Base-by-base conservation (phyloP, 2,797 vertebrate genomes). In the Triplophysa yarkandensis region DNA sequence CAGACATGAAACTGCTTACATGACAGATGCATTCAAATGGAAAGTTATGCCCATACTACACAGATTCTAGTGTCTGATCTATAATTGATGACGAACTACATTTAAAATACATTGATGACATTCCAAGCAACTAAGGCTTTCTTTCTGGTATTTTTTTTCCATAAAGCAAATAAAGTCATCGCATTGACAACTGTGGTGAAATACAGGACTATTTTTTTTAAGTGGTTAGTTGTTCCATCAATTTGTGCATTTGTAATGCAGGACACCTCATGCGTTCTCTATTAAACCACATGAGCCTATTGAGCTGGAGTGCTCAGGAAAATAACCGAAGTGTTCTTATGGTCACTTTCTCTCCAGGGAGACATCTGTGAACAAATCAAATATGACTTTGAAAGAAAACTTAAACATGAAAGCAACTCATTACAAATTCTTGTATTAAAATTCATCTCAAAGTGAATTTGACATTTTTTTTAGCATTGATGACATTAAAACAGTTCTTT, bases 261-360 rank as follows among this genome's bases (percentile, higher is more conserved):
- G 11, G 36, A 13, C 36, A 11, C 9, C 0, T 14, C 11, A 13
- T 2, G 11, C 13, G 36, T 13, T 57, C 39, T 68, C 16, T 16
- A 55, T 86, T 81, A 86, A 52, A 79, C 46, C 60, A 80, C 2
- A 0, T 68, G 60, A 13, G 58, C 14, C 1, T 80, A 71, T 34
- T 83, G 77, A 44, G 83, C 68, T 64, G 81, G 71, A 17, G 23
- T 77, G 67, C 88, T 89, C 25, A 80, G 68, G 69, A 87, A 88
- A 83, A 87, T 10, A 2, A 85, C 67, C 2, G 84, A 10, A 30
- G 76, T 3, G 11, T 75, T 70, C 41, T 83, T 78, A 61, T 43
- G 78, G 75, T 87, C 82, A 10, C 2, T 30, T 14, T 23, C 39
- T 27, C 58, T 85, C 13, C 8, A 34, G 0, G 80, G 67, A 61